Conservation (phyloP, 2,888 invertebrate species). For the Harpagoxenus sublaevis region DNA sequence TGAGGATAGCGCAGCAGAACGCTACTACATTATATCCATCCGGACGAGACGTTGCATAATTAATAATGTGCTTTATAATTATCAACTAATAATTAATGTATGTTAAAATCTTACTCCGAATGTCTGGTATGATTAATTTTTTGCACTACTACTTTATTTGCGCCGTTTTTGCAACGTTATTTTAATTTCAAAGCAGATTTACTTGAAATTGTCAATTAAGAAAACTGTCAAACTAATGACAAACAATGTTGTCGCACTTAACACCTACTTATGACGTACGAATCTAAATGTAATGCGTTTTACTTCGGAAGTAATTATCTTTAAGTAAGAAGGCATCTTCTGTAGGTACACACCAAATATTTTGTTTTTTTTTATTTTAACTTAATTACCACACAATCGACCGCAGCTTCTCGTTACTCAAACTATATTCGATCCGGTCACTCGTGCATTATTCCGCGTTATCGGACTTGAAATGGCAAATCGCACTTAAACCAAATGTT, state of each 20-base stretch:
- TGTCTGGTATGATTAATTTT: not conserved
- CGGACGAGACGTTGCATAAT: not conserved
- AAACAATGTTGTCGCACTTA: not conserved
- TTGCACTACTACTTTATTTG: not conserved
- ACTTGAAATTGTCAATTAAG: not conserved
- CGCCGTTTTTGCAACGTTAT: not conserved
- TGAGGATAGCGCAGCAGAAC: too few species aligned
- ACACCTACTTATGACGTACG: not conserved
- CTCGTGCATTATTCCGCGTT: not conserved
- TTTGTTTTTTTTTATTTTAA: not conserved
- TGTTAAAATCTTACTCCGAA: not conserved
- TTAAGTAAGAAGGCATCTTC: not conserved
- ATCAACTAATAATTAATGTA: not conserved
- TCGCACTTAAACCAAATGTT: not conserved
- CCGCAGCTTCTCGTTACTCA: not conserved
- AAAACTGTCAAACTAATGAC: not conserved
- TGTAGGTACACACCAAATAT: not conserved
- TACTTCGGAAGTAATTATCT: not conserved
- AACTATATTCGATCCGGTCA: not conserved
- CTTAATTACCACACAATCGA: not conserved
- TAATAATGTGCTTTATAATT: too few species aligned
- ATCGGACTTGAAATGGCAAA: not conserved
- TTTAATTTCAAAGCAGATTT: not conserved
- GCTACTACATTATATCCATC: too few species aligned
- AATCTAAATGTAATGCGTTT: not conserved